Base-by-base conservation (phyloP, 2,888 invertebrate genomes). In the Drosophila nr. fundita region DNA sequence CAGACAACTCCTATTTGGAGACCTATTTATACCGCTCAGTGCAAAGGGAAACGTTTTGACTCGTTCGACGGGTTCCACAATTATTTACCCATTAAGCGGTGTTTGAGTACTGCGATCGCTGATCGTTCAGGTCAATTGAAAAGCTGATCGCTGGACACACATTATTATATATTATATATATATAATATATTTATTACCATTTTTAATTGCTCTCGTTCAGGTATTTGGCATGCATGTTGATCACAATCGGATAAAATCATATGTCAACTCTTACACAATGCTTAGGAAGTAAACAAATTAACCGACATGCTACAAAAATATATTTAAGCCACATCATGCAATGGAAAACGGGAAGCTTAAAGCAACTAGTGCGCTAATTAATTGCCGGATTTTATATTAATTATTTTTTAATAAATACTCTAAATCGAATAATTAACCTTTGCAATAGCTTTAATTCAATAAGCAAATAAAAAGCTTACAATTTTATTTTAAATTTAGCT, bases 51-150 rank as follows among this genome's bases (percentile, higher is more conserved):
- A 58, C 18, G n/a, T 38, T 62, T 62, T 3, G 54, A 64, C 36
- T 73, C 34, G 66, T 2, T 24, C 24, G 24, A 24, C 50, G 68
- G 36, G 45, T 32, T 42, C 21, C 57, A 59, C 61, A 91, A 90
- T 91, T 91, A 91, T 89, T 86, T 78, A 58, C 38, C 58, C 80
- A 91, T 91, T 91, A 87, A 68, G 72, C 86, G 84, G 71, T 81
- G 65, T 63, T 82, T 84, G 89, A 59, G 42, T 80, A 34, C 55
- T 53, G 50, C 65, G 73, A 91, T 91, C 90, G 57, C 72, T 73
- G 91, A 91, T 91, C 74, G 89, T 90, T 91, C 90, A 72, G 90
- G 76, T 90, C 88, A 85, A 90, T 91, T 91, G 89, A 73, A 73
- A 76, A 76, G 73, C 75, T 53, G 78, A 75, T 73, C 68, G 45